Evolutionary conservation across 2,888 invertebrate species (phyloP).

Genomic region (Archips xylosteana): DNA sequence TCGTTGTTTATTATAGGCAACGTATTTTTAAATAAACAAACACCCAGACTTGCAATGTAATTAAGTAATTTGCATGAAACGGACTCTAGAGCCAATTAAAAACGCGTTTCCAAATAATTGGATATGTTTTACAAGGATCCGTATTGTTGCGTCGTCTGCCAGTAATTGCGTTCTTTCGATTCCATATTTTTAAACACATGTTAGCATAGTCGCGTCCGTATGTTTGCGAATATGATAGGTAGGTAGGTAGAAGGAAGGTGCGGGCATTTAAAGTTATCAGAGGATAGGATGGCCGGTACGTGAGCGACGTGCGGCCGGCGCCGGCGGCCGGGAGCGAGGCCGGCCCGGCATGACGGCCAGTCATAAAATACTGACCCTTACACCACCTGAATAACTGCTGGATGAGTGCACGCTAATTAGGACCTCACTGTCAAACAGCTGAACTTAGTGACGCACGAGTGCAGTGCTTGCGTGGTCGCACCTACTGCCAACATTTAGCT

Average conservation of each 20-base stretch:
- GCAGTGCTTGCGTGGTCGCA: not conserved
- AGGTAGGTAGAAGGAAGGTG: not conserved
- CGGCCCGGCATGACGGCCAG: conserved; percentile 9
- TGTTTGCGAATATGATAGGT: not conserved
- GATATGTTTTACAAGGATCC: conserved; percentile 37
- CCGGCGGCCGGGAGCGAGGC: conserved; percentile 11
- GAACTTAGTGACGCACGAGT: not conserved
- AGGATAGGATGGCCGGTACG: conserved; percentile 13
- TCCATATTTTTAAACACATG: conserved; percentile 11
- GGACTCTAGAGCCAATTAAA: conserved; percentile 31
- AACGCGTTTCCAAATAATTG: conserved; percentile 37
- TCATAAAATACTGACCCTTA: conserved; percentile 30
- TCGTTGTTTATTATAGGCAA: conserved; percentile 2
- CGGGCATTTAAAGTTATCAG: conserved; percentile 7
- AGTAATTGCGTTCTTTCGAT: conserved; percentile 22
- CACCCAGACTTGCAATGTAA: conserved; percentile 22
- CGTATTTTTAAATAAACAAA: conserved; percentile 11
- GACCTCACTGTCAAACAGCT: not conserved
- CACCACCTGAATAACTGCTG: conserved; percentile 23
- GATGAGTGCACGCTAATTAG: not conserved
- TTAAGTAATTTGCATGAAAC: conserved; percentile 38
- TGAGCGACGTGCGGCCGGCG: conserved; percentile 17
- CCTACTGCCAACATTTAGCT: not conserved
- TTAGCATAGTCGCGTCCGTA: conserved; percentile 1
- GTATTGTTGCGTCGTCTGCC: conserved; percentile 35